phyloP scores from a whole-genome alignment of 2,888 invertebrate genomes.

The Apamea crenata region DNA sequence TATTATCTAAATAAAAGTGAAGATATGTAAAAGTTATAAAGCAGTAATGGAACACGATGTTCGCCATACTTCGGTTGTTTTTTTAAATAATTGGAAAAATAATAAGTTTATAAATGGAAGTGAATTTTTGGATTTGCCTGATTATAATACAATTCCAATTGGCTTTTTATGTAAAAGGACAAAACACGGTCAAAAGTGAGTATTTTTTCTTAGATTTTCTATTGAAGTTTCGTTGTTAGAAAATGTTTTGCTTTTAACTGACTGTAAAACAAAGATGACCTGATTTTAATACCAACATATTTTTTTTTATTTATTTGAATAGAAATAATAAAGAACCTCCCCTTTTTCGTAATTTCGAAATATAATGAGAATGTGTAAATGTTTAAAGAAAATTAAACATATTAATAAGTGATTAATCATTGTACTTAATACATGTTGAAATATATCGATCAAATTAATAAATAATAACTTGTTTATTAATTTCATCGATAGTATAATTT shows the following conservation, averaged over 20 bases:
- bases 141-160: slow-evolving; percentile 79
- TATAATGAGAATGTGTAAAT: too few species aligned
- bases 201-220: slow-evolving; percentile 38
- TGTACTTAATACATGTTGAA: background rate
- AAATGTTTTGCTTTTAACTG: slow-evolving; percentile 18
- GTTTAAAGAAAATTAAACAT: background rate
- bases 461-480: too few species aligned
- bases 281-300: background rate
- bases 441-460: too few species aligned
- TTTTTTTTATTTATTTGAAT: background rate
- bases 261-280: background rate
- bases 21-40: slow-evolving; percentile 59
- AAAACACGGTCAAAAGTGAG: slow-evolving; percentile 81
- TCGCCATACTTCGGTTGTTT: slow-evolving; percentile 70
- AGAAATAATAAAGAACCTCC: too few species aligned
- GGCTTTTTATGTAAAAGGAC: slow-evolving; percentile 75
- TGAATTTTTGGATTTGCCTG: slow-evolving; percentile 83
- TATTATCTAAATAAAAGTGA: slow-evolving; percentile 21
- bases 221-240: background rate
- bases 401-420: background rate
- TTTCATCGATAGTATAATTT: background rate
- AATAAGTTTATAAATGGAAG: slow-evolving; percentile 87
- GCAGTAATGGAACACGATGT: slow-evolving; percentile 87
- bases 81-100: slow-evolving; percentile 76
- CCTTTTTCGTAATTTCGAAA: too few species aligned